Evolutionary conservation across 2,888 invertebrate species (phyloP).

Genomic region (Dryocosmus kuriphilus): DNA sequence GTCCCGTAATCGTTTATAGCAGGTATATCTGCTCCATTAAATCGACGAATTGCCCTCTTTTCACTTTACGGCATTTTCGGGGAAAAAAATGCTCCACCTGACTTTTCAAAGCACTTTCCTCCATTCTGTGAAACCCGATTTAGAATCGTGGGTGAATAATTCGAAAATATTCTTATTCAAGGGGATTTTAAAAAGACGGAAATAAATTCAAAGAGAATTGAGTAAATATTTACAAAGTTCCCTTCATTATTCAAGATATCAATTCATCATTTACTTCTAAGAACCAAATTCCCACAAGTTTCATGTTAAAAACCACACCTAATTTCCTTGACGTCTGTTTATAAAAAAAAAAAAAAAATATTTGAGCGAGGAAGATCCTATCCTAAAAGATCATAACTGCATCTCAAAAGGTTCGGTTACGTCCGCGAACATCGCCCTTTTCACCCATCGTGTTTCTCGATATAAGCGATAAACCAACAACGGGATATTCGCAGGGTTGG

Average conservation of each 20-base stretch:
- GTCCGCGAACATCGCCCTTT: conserved; percentile 38
- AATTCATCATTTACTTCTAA: not conserved
- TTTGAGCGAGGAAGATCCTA: conserved; percentile 36
- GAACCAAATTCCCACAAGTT: conserved; percentile 36
- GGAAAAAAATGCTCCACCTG: conserved; percentile 39
- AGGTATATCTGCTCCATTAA: conserved; percentile 72
- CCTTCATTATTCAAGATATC: no score
- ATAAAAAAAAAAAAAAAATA: conserved; percentile 13
- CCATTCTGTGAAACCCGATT: not conserved
- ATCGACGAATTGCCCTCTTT: conserved; percentile 55
- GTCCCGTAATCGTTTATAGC: conserved; percentile 73
- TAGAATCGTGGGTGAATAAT: not conserved
- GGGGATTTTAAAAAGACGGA: no score
- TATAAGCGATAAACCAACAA: conserved; percentile 50
- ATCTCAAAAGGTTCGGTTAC: conserved; percentile 39
- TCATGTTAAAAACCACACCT: conserved; percentile 40
- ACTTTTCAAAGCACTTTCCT: conserved; percentile 4
- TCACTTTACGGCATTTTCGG: conserved; percentile 48
- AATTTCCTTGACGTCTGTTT: conserved; percentile 35
- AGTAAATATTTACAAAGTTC: no score
- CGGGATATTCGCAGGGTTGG: conserved; percentile 40
- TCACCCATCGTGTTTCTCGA: conserved; percentile 45
- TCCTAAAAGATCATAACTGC: conserved; percentile 39
- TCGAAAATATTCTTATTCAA: not conserved
- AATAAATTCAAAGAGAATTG: no score